phyloP scores from a whole-genome alignment of 2,888 invertebrate species.

The Agonum fuliginosum region DNA sequence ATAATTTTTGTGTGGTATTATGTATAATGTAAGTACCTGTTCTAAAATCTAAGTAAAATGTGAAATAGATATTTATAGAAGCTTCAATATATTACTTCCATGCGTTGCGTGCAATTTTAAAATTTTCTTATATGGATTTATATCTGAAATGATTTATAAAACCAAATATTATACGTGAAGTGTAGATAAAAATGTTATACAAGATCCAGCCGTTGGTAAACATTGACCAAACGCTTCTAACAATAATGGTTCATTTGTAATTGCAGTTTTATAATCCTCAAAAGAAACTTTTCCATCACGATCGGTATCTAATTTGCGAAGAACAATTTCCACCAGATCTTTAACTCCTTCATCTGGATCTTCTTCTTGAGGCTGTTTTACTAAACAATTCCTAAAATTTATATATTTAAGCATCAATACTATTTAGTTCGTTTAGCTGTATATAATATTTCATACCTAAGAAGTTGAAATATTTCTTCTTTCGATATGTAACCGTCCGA shows the following conservation, averaged over 20 bases:
- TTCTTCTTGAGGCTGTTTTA: slow-evolving; percentile 83
- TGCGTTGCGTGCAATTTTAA: too few relatives aligned
- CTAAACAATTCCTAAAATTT: slow-evolving; percentile 74
- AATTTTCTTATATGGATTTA: too few relatives aligned
- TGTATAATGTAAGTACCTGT: too few relatives aligned
- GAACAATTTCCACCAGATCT: slow-evolving; percentile 83
- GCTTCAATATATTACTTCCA: too few relatives aligned
- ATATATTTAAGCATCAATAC: not conserved
- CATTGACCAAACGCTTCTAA: slow-evolving; percentile 86
- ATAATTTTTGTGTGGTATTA: too few relatives aligned
- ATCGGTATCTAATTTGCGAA: slow-evolving; percentile 85
- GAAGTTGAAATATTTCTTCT: slow-evolving; percentile 84
- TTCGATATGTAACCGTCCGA: slow-evolving; percentile 82
- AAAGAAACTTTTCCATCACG: slow-evolving; percentile 84
- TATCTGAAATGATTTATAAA: too few relatives aligned
- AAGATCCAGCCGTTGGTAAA: slow-evolving; percentile 79
- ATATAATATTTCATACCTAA: slow-evolving; percentile 69
- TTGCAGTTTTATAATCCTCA: slow-evolving; percentile 80
- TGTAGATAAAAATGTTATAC: slow-evolving; percentile 71
- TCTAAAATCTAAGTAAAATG: too few relatives aligned
- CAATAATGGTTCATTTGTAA: slow-evolving; percentile 80
- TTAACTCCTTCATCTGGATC: slow-evolving; percentile 83
- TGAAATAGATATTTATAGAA: too few relatives aligned
- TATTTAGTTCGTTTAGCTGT: not conserved
- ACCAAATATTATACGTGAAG: slow-evolving; percentile 57